These are phyloP conservation scores for Limanda limanda DNA, from an alignment of 2,113 vertebrate species.

Conservation along the genomic window DNA sequence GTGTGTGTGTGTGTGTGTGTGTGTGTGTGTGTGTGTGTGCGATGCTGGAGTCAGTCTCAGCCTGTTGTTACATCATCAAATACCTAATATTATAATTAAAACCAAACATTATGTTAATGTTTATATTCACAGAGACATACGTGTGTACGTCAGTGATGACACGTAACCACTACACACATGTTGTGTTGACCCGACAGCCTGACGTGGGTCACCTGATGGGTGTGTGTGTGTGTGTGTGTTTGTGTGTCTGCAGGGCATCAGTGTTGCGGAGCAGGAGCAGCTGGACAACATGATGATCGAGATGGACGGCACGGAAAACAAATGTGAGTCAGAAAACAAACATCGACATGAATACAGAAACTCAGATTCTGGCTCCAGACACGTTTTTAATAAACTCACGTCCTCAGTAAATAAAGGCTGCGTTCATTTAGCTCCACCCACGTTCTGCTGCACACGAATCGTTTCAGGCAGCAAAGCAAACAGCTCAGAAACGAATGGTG, in stretches of 20 bases:
- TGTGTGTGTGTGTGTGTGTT: no score
- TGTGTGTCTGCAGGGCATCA: slow-evolving; percentile 83
- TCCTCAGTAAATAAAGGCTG: slow-evolving; percentile 14
- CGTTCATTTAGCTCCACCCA: slow-evolving; percentile 6
- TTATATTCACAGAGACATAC: no score
- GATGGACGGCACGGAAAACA: slow-evolving; percentile 96
- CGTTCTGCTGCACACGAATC: not conserved
- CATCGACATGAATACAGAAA: slow-evolving; percentile 17
- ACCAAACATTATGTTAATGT: no score
- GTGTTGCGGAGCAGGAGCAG: slow-evolving; percentile 94
- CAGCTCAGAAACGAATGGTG: not conserved
- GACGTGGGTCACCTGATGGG: no score
- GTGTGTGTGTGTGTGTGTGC: no score
- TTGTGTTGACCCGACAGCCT: no score
- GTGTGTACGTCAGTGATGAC: no score
- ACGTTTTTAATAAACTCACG: not conserved
- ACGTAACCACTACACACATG: no score
- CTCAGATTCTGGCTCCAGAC: not conserved
- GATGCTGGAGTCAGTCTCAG: no score
- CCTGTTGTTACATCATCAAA: no score
- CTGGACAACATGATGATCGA: slow-evolving; percentile 93
- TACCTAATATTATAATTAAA: no score
- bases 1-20: no score
- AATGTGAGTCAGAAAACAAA: slow-evolving; percentile 85
- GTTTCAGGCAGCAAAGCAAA: not conserved